Conservation (phyloP, 2,888 invertebrate species). For the Aphodius sticticus region DNA sequence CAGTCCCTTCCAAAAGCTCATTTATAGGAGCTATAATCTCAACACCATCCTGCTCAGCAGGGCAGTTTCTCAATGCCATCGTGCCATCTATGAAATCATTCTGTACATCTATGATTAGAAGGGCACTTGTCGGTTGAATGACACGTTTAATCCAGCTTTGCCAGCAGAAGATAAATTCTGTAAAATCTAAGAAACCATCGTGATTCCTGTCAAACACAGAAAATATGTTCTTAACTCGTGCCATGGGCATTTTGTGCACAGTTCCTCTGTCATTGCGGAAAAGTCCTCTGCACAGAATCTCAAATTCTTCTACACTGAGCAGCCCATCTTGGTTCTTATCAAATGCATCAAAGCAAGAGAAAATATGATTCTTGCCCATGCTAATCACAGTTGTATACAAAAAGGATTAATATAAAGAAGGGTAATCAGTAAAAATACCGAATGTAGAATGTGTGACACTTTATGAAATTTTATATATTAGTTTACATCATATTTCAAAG, state of each 20-base stretch:
- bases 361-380: constrained; percentile 11
- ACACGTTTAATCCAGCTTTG: constrained; percentile 89
- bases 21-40: background rate
- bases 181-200: constrained; percentile 78
- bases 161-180: constrained; percentile 87
- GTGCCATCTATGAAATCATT: constrained; percentile 15
- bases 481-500: background rate
- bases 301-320: constrained; percentile 77
- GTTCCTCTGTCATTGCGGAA: constrained; percentile 85
- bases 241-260: constrained; percentile 78
- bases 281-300: constrained; percentile 80
- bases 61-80: constrained; percentile 63
- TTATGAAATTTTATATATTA: too few relatives aligned
- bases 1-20: background rate
- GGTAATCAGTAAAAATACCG: background rate
- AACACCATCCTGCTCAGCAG: background rate
- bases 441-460: too few relatives aligned
- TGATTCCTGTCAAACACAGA: constrained; percentile 79
- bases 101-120: background rate
- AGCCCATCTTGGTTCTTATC: constrained; percentile 69
- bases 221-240: constrained; percentile 76
- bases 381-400: background rate
- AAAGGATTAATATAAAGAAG: background rate
- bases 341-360: constrained; percentile 15
- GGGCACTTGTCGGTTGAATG: constrained; percentile 31